These are phyloP conservation scores for Rhinopomastus cyanomelas DNA, from an alignment of 2,113 vertebrate species.

Conservation along the genomic window DNA sequence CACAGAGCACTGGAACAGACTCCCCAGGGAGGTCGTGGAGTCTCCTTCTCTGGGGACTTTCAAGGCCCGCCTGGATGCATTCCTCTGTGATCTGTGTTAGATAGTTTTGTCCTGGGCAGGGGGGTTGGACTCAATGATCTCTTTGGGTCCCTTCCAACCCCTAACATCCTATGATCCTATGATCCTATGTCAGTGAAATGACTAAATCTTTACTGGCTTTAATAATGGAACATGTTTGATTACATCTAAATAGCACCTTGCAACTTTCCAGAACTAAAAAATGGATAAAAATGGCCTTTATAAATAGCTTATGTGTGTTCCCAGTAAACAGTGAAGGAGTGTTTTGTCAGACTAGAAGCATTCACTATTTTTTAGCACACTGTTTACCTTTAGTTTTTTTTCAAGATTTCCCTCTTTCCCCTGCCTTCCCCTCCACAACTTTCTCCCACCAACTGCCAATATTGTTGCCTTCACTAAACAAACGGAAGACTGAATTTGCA, in stretches of 20 bases:
- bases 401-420: neutral
- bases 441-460: neutral
- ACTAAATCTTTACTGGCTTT: neutral
- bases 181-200: neutral
- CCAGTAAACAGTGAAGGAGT: neutral
- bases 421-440: fast-evolving
- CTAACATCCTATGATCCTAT: too few relatives aligned
- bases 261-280: neutral
- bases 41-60: too few relatives aligned
- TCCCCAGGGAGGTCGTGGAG: too few relatives aligned
- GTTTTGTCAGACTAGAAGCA: neutral
- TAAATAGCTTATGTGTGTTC: neutral
- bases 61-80: too few relatives aligned
- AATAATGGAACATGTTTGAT: neutral
- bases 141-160: too few relatives aligned
- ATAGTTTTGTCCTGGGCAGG: too few relatives aligned
- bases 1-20: too few relatives aligned
- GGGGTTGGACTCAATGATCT: too few relatives aligned
- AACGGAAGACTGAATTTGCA: neutral
- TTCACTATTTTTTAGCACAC: neutral
- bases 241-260: neutral
- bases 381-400: neutral
- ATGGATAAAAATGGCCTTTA: neutral
- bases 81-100: too few relatives aligned
- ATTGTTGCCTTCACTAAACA: neutral